Base-by-base conservation (phyloP, 2,888 invertebrate species). In the Fabriciana adippe region DNA sequence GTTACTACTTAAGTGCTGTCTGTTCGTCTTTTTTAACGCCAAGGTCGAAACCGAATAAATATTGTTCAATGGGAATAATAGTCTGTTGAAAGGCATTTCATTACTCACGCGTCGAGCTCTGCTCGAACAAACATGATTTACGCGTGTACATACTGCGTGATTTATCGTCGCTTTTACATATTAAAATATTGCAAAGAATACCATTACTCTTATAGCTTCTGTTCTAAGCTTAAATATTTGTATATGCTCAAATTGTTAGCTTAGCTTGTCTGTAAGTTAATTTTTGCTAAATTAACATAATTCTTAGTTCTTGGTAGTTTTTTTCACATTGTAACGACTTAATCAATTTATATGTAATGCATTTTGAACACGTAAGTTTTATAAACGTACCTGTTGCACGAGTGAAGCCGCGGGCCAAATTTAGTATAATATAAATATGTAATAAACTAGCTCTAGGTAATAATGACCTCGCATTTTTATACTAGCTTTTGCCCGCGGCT, bases 111-210 rank as follows among this genome's bases (percentile, higher is more conserved):
- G 16, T 35, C 31, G 16, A 3, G 16, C 64, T 56, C 35, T 35
- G 14, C 31, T 51, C 26, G 64, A 21, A 35, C 55, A 51, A 56
- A 51, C 64, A 26, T 41, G 45, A 64, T 64, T 57, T 57, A 64
- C 51, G 26, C 31, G 18, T 21, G 50, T 21, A 57, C n/a, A 35
- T 18, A 51, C 60, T 16, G 31, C n/a, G 50, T 57, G 64, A 64
- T 64, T 64, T 64, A 64, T 55, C 35, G 51, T 15, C 41, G 50
- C 64, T 57, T 64, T 64, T 55, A 57, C 51, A 45, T 64, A 56
- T 64, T 55, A 57, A 65, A 59, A 56, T 59, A 65, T 59, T 51
- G 57, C 21, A 53, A 16, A 14, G 18, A 50, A 50, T 48, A 50
- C 35, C 16, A 61, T 61, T 61, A 51, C 50, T 61, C 18, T 50